A percentile compares a stretch with the other conserved stretches of the same genome.
Evolutionary conservation across 2,888 invertebrate genomes (phyloP).

Genomic region (Caprella mutica): DNA sequence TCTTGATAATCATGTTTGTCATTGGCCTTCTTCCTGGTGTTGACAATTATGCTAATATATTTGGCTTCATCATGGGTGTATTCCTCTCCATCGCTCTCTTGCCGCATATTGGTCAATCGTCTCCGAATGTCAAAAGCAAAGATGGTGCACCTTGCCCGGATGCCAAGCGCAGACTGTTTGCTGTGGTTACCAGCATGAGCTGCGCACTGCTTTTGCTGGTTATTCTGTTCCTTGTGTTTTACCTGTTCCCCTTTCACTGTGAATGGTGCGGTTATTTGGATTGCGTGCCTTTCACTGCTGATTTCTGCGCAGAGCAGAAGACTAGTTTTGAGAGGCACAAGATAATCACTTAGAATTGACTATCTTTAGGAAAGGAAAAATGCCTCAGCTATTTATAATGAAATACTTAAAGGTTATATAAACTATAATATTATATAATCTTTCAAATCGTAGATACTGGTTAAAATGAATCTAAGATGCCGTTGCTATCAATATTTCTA

Average conservation of each 20-base stretch:
- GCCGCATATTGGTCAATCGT: slow-evolving; percentile 3
- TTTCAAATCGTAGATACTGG: too few relatives aligned
- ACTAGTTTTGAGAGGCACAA: slow-evolving; percentile 6
- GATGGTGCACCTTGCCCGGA: too few relatives aligned
- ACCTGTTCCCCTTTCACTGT: slow-evolving; percentile 2
- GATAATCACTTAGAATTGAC: neutral
- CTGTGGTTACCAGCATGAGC: too few relatives aligned
- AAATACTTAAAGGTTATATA: too few relatives aligned
- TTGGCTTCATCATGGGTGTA: slow-evolving; percentile 10
- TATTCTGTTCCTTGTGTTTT: neutral
- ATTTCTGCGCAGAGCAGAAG: slow-evolving; percentile 2
- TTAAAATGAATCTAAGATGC: too few relatives aligned
- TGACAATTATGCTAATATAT: slow-evolving; percentile 7
- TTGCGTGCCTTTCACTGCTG: slow-evolving; percentile 1
- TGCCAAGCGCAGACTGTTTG: too few relatives aligned
- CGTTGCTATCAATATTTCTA: too few relatives aligned
- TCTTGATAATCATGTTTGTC: neutral
- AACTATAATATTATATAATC: too few relatives aligned
- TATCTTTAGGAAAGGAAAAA: too few relatives aligned
- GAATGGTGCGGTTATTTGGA: slow-evolving; percentile 3
- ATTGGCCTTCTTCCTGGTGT: slow-evolving; percentile 1
- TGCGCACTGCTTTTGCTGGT: neutral
- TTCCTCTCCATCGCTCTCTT: neutral
- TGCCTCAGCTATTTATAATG: too few relatives aligned
- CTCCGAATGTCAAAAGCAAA: too few relatives aligned